Percentiles rank a stretch among this genome's conserved stretches.
These are phyloP conservation scores for Hoplodrina ambigua DNA, from an alignment of 2,888 invertebrate genomes.

Conservation along the genomic window DNA sequence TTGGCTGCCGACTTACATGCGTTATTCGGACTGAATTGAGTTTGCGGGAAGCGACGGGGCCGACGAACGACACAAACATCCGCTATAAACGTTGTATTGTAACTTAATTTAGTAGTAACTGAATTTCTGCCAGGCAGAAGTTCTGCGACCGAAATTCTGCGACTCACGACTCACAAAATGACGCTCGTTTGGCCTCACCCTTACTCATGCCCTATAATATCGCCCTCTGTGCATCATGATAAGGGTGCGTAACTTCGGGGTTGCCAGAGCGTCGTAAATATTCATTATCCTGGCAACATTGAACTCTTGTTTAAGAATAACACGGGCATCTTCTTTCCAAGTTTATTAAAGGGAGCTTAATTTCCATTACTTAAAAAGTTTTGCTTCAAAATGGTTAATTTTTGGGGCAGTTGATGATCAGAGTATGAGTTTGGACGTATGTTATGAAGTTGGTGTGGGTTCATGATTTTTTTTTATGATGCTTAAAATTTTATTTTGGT, in stretches of 20 bases:
- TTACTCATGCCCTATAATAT: slow-evolving; percentile 68
- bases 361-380: slow-evolving; percentile 67
- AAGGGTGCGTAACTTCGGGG: slow-evolving; percentile 67
- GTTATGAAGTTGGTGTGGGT: neutral
- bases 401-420: slow-evolving; percentile 37
- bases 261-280: slow-evolving; percentile 71
- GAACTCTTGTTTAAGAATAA: slow-evolving; percentile 75
- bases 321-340: slow-evolving; percentile 61
- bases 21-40: too few relatives aligned
- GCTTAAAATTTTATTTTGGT: neutral
- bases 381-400: slow-evolving; percentile 30
- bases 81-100: too few relatives aligned
- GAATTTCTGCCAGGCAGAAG: too few relatives aligned
- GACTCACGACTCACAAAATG: too few relatives aligned
- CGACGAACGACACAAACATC: too few relatives aligned
- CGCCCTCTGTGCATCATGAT: slow-evolving; percentile 71
- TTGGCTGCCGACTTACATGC: too few relatives aligned
- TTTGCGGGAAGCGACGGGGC: too few relatives aligned
- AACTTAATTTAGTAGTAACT: too few relatives aligned
- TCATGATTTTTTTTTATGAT: neutral
- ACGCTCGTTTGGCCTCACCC: too few relatives aligned
- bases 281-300: slow-evolving; percentile 74
- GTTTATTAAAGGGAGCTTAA: slow-evolving; percentile 64
- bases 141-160: too few relatives aligned
- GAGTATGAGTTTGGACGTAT: slow-evolving; percentile 1